These are phyloP conservation scores for Chelidonichthys spinosus DNA, from an alignment of 2,797 vertebrate genomes.

Conservation along the genomic window DNA sequence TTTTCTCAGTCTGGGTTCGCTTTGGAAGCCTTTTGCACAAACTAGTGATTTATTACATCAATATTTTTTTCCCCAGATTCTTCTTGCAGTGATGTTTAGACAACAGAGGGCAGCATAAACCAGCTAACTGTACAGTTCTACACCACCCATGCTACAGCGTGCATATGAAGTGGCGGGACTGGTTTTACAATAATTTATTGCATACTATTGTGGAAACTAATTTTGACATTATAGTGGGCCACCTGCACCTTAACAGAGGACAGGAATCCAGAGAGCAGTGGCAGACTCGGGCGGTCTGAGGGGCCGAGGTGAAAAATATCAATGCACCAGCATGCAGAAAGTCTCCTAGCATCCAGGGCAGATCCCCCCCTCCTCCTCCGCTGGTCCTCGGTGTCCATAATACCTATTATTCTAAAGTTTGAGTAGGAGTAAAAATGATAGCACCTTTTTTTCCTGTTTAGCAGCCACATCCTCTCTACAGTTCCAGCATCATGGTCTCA, in stretches of 20 bases:
- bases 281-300: neutral
- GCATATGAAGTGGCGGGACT: neutral
- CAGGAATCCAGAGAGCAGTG: neutral
- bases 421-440: neutral
- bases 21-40: neutral
- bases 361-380: no score
- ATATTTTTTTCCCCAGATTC: neutral
- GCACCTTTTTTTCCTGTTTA: neutral
- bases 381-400: neutral
- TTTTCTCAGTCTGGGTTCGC: neutral
- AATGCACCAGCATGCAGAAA: neutral
- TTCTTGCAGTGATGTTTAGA: neutral
- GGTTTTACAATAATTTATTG: neutral
- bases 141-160: neutral
- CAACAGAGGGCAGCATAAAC: conserved; percentile 34
- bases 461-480: neutral
- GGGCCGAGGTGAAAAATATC: neutral
- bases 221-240: neutral
- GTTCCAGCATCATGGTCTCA: neutral
- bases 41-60: neutral
- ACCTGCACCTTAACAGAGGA: neutral
- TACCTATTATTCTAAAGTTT: neutral
- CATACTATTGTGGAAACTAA: neutral
- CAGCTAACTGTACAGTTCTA: neutral
- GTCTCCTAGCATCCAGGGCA: neutral